Base-by-base conservation (phyloP, 2,888 invertebrate genomes). In the Pachycephus smyrnensis region DNA sequence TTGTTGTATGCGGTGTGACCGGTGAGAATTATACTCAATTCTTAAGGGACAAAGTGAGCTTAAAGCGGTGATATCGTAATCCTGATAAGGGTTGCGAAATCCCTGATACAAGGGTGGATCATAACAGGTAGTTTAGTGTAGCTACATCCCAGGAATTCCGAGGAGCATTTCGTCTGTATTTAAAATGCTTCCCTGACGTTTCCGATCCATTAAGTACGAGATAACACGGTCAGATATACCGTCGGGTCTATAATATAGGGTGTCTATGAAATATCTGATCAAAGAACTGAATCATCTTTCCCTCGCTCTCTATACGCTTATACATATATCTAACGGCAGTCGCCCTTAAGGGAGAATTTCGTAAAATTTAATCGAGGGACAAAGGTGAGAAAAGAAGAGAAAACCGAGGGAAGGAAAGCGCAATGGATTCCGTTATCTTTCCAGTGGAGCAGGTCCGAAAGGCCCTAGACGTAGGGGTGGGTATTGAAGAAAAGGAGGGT, bases 351-450 rank as follows among this genome's bases (percentile, higher is more conserved):
- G 40, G 15, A 15, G 40, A 40, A 40, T 15, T 40, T 40, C 40
- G 40, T 40, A 15, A 15, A 40, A 40, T 40, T 40, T 32, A 40
- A 73, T 36, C 76, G 80, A 78, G 75, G 76, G 69, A 73, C 69
- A 36, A 79, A 36, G 40, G 40, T 30, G 40, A 73, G 73, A 4
- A 15, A 73, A 15, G 4, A 23, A n/a, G 33, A 75, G 35, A 40
- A 75, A 76, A 80, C 69, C 32, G 75, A 37, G 33, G 77, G 73
- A 36, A 73, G 69, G 31, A 71, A 36, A 32, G 69, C 68, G 75
- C 78, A 80, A 80, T 79, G 76, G 73, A 73, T 77, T 71, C 73
- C 68, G 75, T 36, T 78, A 84, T 84, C 84, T 84, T 84, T 80
- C 77, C 80, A 73, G 77, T 76, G 77, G 82, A 77, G 55, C 75